Evolutionary conservation across 2,113 vertebrate genomes (phyloP).

Genomic region (Chaetura pelagica): DNA sequence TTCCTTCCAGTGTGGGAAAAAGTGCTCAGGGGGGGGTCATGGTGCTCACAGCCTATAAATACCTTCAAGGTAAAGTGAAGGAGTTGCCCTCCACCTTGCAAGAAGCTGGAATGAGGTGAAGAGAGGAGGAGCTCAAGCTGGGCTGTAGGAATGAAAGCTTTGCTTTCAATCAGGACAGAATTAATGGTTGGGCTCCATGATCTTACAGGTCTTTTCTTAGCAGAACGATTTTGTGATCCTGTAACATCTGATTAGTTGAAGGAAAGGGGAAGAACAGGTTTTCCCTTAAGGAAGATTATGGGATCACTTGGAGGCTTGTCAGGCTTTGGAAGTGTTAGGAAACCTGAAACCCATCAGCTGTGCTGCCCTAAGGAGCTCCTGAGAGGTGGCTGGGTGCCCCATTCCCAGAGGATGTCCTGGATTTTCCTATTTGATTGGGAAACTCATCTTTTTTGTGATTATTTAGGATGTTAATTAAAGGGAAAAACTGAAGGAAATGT

Average conservation of each 20-base stretch:
- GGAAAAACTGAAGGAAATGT: no score
- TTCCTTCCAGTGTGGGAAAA: background rate
- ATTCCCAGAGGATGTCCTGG: background rate
- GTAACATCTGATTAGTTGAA: background rate
- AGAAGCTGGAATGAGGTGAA: background rate
- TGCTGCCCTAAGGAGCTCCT: background rate
- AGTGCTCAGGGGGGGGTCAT: background rate
- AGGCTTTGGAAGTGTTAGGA: background rate
- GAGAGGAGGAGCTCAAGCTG: background rate
- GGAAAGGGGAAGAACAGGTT: background rate
- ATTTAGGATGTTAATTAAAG: background rate
- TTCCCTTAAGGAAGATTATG: background rate
- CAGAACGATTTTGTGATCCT: no score
- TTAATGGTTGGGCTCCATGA: no score
- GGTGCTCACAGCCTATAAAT: background rate
- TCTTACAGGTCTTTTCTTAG: no score
- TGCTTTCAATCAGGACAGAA: background rate
- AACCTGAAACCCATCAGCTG: background rate
- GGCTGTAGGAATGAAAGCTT: background rate
- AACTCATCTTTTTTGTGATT: background rate
- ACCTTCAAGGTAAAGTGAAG: background rate
- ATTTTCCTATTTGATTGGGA: background rate
- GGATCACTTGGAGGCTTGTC: background rate
- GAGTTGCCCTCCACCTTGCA: background rate
- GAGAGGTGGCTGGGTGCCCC: rapidly evolving